Conservation (phyloP, 1,140 invertebrate species). For the Drosophila pallidifrons region DNA sequence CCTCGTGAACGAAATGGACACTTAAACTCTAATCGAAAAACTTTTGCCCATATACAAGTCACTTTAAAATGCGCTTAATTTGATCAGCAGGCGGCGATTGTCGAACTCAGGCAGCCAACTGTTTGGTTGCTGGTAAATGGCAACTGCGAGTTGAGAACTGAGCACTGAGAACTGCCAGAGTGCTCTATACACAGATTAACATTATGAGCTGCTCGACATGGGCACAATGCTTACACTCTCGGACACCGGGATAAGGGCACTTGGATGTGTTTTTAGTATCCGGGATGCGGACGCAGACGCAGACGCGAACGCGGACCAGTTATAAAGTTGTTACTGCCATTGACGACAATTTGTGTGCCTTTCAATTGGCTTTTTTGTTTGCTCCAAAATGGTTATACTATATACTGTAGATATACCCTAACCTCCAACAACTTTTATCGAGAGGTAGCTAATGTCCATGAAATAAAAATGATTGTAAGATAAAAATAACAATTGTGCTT, state of each 20-base stretch:
- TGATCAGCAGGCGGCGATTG: slow-evolving; percentile 80
- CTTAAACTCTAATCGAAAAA: slow-evolving; percentile 84
- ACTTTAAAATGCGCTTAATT: slow-evolving; percentile 84
- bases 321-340: slow-evolving; percentile 79
- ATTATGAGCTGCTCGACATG: slow-evolving; percentile 66
- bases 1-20: slow-evolving; percentile 80
- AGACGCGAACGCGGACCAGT: slow-evolving; percentile 30
- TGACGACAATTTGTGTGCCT: slow-evolving; percentile 65
- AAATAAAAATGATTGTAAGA: slow-evolving; percentile 20
- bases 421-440: slow-evolving; percentile 15
- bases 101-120: slow-evolving; percentile 30
- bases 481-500: slow-evolving; percentile 14
- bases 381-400: slow-evolving; percentile 55
- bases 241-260: slow-evolving; percentile 18
- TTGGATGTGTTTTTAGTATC: too few relatives aligned
- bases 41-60: slow-evolving; percentile 83
- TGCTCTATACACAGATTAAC: slow-evolving; percentile 63
- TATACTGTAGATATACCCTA: slow-evolving; percentile 22
- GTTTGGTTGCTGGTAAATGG: too few relatives aligned
- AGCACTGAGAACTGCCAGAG: background rate
- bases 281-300: background rate
- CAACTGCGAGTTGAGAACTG: background rate
- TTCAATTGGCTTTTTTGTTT: slow-evolving; percentile 43
- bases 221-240: slow-evolving; percentile 8
- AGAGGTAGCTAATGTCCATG: slow-evolving; percentile 16